phyloP scores from a whole-genome alignment of 1,140 invertebrate genomes.

The Macrocentrus cingulum region DNA sequence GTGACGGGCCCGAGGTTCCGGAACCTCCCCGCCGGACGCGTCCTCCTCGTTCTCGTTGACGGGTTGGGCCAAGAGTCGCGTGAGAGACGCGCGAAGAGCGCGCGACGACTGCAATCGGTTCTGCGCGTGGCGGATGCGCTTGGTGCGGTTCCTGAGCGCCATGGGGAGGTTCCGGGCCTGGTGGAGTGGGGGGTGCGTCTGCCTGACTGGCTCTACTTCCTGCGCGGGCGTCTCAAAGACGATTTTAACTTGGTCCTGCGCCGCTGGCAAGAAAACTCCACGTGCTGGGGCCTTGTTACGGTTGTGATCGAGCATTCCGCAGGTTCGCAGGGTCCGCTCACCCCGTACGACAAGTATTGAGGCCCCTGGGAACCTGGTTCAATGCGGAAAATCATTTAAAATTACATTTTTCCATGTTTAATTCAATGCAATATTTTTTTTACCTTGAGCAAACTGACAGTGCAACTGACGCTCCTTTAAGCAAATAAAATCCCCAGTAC shows the following conservation, averaged over 20 bases:
- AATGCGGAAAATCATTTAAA: background rate
- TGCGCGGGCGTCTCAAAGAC: slow-evolving; percentile 67
- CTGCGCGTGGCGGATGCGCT: too few species aligned
- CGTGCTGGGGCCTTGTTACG: slow-evolving; percentile 63
- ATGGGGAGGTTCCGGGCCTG: too few species aligned
- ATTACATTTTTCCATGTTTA: slow-evolving; percentile 5
- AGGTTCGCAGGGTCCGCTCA: slow-evolving; percentile 72
- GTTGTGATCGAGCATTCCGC: slow-evolving; percentile 72
- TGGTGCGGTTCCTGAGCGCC: too few species aligned
- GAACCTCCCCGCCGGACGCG: slow-evolving; percentile 16
- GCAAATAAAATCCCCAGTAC: slow-evolving; percentile 86
- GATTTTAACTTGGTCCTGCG: slow-evolving; percentile 68
- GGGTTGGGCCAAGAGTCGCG: background rate
- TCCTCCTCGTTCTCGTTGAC: slow-evolving; percentile 24
- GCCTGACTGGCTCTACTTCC: slow-evolving; percentile 45
- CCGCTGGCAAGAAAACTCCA: slow-evolving; percentile 56
- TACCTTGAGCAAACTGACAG: slow-evolving; percentile 79
- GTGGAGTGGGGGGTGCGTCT: slow-evolving; percentile 27
- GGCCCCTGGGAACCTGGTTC: slow-evolving; percentile 66
- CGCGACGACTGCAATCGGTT: too few species aligned
- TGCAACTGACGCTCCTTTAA: slow-evolving; percentile 73
- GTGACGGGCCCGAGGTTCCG: slow-evolving; percentile 17
- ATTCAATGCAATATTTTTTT: slow-evolving; percentile 8
- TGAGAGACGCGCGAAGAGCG: background rate
- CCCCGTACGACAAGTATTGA: slow-evolving; percentile 78